These are phyloP conservation scores for Portevinia maculata DNA, from an alignment of 2,888 invertebrate species.

Conservation along the genomic window DNA sequence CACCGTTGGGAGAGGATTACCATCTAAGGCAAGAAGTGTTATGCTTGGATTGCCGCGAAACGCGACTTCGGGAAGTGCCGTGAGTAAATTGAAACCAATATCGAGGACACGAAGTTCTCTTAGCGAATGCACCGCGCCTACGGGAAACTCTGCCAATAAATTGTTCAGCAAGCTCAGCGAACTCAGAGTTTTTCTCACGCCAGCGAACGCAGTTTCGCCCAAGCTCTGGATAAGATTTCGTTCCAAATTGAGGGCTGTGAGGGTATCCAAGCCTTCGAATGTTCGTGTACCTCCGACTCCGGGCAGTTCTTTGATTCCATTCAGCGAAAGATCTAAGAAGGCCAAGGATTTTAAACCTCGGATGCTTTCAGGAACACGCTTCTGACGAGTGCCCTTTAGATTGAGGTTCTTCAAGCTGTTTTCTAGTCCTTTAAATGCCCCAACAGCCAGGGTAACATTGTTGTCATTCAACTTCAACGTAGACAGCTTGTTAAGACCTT, in stretches of 20 bases:
- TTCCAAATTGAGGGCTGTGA: constrained; percentile 92
- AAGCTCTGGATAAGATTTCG: constrained; percentile 92
- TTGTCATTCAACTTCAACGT: constrained; percentile 95
- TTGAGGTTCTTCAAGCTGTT: constrained; percentile 93
- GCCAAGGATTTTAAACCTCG: constrained; percentile 90
- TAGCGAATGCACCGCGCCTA: constrained; percentile 89
- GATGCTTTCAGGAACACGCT: constrained; percentile 90
- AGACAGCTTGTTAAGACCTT: constrained; percentile 88
- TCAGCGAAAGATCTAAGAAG: constrained; percentile 94
- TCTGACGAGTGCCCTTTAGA: constrained; percentile 93
- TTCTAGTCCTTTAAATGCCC: constrained; percentile 91
- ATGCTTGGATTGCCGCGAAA: constrained; percentile 92
- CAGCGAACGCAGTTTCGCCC: constrained; percentile 89
- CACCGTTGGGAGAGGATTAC: constrained; percentile 93
- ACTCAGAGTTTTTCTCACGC: constrained; percentile 91
- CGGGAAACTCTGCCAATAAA: constrained; percentile 93
- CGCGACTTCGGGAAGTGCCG: constrained; percentile 90
- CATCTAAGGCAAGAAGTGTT: constrained; percentile 94
- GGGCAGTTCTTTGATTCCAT: constrained; percentile 91
- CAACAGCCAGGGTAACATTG: constrained; percentile 88
- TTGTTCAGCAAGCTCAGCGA: constrained; percentile 95
- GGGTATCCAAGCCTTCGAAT: constrained; percentile 90
- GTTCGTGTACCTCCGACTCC: constrained; percentile 87
- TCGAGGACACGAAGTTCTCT: constrained; percentile 93
- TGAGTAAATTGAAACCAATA: constrained; percentile 95